Percentiles rank a stretch among this genome's conserved stretches.
These are phyloP conservation scores for Pipistrellus pipistrellus DNA, from an alignment of 2,797 vertebrate species.

Conservation along the genomic window DNA sequence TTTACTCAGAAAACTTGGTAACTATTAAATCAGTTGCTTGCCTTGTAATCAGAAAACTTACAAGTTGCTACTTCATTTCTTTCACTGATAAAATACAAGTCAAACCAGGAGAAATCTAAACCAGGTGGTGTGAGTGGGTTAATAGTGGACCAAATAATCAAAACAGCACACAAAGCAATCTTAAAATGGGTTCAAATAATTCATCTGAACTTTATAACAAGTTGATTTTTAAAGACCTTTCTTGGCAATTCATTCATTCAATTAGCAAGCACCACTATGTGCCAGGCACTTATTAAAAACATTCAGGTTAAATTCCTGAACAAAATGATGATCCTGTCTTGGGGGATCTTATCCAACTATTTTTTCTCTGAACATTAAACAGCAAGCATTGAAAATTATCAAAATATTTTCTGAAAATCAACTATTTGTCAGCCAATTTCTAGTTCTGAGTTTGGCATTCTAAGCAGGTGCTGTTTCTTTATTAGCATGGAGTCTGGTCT, in stretches of 20 bases:
- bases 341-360: background rate
- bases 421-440: background rate
- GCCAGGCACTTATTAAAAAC: background rate
- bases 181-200: conserved; percentile 46
- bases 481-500: background rate
- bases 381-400: background rate
- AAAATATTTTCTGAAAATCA: conserved; percentile 47
- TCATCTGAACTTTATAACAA: background rate
- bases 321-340: conserved; percentile 17
- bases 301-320: background rate
- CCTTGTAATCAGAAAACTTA: background rate
- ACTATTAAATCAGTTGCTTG: background rate
- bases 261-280: background rate
- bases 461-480: background rate
- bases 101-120: conserved; percentile 5
- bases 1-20: background rate
- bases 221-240: background rate
- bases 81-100: background rate
- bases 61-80: conserved; percentile 5
- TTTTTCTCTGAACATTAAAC: background rate
- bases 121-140: background rate
- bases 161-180: conserved; percentile 5
- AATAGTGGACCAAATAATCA: background rate
- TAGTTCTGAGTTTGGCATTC: background rate
- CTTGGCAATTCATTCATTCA: conserved; percentile 5